Percentiles rank a stretch among this genome's conserved stretches.
phyloP scores from a whole-genome alignment of 2,113 vertebrate genomes.

The Holacanthus passer region DNA sequence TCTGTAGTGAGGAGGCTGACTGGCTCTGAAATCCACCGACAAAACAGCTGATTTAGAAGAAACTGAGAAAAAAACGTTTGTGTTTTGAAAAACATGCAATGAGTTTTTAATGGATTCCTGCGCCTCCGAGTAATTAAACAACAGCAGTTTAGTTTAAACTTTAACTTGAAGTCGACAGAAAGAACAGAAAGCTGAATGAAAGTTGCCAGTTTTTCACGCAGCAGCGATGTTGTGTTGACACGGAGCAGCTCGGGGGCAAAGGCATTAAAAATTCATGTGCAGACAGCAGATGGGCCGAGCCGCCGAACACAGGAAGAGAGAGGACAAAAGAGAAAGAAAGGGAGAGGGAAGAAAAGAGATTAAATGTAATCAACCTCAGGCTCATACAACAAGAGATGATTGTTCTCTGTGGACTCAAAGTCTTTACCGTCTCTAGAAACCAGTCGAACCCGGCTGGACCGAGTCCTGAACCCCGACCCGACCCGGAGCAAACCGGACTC shows the following conservation, averaged over 20 bases:
- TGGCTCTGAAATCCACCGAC: background rate
- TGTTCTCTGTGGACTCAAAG: constrained; percentile 20
- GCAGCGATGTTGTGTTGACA: constrained; percentile 35
- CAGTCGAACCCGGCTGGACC: background rate
- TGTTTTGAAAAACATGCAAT: constrained; percentile 10
- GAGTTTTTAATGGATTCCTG: background rate
- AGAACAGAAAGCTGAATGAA: background rate
- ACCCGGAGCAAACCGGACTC: background rate
- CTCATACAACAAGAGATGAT: constrained; percentile 19
- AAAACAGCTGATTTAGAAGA: background rate
- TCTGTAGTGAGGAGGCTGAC: background rate
- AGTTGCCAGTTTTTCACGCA: background rate
- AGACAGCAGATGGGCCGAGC: constrained; percentile 48
- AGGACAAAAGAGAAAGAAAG: constrained; percentile 17
- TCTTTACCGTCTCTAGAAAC: background rate
- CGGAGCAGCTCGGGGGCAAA: constrained; percentile 49
- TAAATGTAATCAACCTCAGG: constrained; percentile 33
- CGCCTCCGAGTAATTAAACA: constrained; percentile 41
- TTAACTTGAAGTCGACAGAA: background rate
- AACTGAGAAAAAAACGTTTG: background rate
- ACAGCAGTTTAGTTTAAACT: constrained; percentile 20
- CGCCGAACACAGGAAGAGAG: constrained; percentile 12
- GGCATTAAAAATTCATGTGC: constrained; percentile 60
- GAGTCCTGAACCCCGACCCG: background rate
- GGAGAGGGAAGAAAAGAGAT: constrained; percentile 7